Percentiles rank a stretch among this genome's conserved stretches.
These are phyloP conservation scores for Agrypnus murinus DNA, from an alignment of 2,888 invertebrate genomes.

Conservation along the genomic window DNA sequence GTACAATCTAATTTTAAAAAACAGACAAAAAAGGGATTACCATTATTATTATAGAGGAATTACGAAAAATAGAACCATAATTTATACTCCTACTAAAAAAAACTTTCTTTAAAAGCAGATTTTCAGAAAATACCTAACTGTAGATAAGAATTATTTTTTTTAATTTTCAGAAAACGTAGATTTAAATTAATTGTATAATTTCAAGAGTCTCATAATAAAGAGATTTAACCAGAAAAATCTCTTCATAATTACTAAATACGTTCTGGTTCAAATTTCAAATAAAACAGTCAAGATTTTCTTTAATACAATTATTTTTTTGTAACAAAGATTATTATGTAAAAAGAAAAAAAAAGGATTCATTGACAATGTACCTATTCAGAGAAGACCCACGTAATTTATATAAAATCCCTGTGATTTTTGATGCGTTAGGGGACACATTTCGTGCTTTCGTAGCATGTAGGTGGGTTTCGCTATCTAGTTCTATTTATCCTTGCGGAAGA, in stretches of 20 bases:
- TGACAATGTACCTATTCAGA: neutral
- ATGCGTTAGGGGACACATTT: neutral
- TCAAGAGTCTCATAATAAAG: neutral
- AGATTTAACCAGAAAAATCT: neutral
- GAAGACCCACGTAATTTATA: neutral
- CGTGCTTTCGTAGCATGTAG: neutral
- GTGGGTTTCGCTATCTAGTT: neutral
- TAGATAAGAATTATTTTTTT: too few relatives aligned
- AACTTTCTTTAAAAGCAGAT: too few relatives aligned
- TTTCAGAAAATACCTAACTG: too few relatives aligned
- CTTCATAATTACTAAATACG: neutral
- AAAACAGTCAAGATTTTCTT: neutral
- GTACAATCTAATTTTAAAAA: too few relatives aligned
- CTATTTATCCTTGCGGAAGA: constrained; percentile 9
- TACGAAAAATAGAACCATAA: too few relatives aligned
- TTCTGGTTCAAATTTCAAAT: neutral
- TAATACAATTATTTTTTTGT: neutral
- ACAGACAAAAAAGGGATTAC: too few relatives aligned
- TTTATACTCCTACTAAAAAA: too few relatives aligned
- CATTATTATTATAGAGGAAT: too few relatives aligned
- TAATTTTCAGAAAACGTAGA: too few relatives aligned
- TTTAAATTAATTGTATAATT: too few relatives aligned
- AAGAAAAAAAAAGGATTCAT: neutral
- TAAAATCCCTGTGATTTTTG: neutral
- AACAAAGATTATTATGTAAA: too few relatives aligned